Conservation (phyloP, 1,140 invertebrate species). For the Gonatopus flavifemur region DNA sequence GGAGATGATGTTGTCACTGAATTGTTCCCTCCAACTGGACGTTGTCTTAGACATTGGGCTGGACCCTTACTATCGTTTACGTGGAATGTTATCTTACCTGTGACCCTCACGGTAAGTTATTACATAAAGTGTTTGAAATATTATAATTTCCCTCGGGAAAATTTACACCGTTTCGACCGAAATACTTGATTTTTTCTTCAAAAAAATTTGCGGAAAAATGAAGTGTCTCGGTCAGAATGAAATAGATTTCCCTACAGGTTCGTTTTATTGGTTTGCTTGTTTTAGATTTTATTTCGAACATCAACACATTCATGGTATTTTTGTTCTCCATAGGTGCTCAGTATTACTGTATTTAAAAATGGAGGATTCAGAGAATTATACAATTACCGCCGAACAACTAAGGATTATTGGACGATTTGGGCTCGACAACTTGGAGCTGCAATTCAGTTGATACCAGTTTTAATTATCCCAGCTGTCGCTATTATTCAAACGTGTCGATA, state of each 20-base stretch:
- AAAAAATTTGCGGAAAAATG: too few species aligned
- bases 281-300: too few species aligned
- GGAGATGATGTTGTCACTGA: constrained; percentile 79
- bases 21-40: constrained; percentile 61
- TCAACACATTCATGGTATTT: too few species aligned
- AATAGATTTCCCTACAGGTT: too few species aligned
- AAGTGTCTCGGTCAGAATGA: too few species aligned
- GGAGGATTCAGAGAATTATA: constrained; percentile 75
- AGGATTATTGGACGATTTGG: constrained; percentile 75
- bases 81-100: constrained; percentile 85
- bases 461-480: constrained; percentile 75
- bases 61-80: constrained; percentile 78
- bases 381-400: constrained; percentile 62
- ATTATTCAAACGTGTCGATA: constrained; percentile 83
- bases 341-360: constrained; percentile 75
- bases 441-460: constrained; percentile 75
- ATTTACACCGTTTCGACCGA: too few species aligned
- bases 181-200: too few species aligned
- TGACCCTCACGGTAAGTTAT: constrained; percentile 68
- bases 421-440: constrained; percentile 74
- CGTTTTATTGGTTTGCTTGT: too few species aligned
- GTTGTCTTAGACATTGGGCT: constrained; percentile 62
- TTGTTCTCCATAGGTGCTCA: constrained; percentile 65
- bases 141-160: background rate
- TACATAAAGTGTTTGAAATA: background rate